These are phyloP conservation scores for Sander lucioperca DNA, from an alignment of 2,113 vertebrate species.

Conservation along the genomic window DNA sequence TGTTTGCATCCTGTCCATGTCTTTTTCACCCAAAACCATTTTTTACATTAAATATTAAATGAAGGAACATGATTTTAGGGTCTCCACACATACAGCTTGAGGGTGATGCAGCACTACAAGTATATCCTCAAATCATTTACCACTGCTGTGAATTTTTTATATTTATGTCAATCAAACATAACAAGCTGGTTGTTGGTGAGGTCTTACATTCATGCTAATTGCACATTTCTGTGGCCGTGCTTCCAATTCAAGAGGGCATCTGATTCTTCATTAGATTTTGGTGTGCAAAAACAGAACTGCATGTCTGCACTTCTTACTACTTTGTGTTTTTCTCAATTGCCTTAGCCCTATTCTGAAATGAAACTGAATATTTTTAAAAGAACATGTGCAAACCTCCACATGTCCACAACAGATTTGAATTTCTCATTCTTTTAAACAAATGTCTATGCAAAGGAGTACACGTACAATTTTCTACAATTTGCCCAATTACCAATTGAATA, in stretches of 20 bases:
- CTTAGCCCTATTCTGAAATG: not conserved
- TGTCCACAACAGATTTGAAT: not conserved
- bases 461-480: too few relatives aligned
- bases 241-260: not conserved
- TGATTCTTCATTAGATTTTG: not conserved
- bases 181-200: not conserved
- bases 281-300: not conserved
- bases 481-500: too few relatives aligned
- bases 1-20: not conserved
- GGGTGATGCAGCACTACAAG: not conserved
- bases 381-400: not conserved
- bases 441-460: too few relatives aligned
- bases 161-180: not conserved
- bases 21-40: slow-evolving; percentile 4
- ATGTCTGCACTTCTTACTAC: not conserved
- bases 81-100: not conserved
- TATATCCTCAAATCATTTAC: not conserved
- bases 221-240: not conserved
- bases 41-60: not conserved
- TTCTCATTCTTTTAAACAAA: not conserved
- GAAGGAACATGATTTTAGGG: not conserved
- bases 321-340: not conserved
- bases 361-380: not conserved
- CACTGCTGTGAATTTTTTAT: not conserved
- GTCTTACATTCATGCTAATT: not conserved